Evolutionary conservation across 2,888 invertebrate genomes (phyloP).

Genomic region (Globia sparganii): DNA sequence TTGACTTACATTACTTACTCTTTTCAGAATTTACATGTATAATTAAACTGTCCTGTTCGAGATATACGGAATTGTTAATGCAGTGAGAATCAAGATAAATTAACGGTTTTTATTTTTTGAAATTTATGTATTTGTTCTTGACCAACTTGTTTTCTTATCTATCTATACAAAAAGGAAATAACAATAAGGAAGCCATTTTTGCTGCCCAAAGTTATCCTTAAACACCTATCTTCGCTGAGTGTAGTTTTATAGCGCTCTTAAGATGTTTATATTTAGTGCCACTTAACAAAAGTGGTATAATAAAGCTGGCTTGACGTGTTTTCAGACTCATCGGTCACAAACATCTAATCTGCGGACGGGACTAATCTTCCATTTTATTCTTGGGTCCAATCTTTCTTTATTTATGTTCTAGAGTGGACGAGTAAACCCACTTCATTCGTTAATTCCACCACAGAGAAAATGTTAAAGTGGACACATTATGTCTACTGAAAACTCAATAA

Average conservation of each 20-base stretch:
- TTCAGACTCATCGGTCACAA: constrained; percentile 26
- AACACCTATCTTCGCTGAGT: constrained; percentile 51
- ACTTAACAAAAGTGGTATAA: constrained; percentile 54
- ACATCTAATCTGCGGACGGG: constrained; percentile 29
- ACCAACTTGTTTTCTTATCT: background rate
- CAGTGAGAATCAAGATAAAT: background rate
- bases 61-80: background rate
- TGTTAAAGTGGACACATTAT: constrained; percentile 22
- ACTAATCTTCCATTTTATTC: constrained; percentile 31
- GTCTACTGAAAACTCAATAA: constrained; percentile 28
- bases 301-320: constrained; percentile 39
- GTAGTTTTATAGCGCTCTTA: constrained; percentile 54
- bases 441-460: constrained; percentile 7
- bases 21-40: background rate
- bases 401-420: constrained; percentile 16
- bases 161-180: constrained; percentile 14
- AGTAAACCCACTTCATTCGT: constrained; percentile 7
- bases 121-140: background rate
- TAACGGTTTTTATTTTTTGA: background rate
- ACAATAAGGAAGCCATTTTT: constrained; percentile 32
- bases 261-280: constrained; percentile 42
- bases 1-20: background rate
- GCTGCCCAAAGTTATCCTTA: constrained; percentile 45
- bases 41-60: background rate
- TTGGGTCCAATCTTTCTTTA: constrained; percentile 27